These are phyloP conservation scores for Rhynchonema sp. DNA, from an alignment of 2,888 invertebrate genomes.

Conservation along the genomic window DNA sequence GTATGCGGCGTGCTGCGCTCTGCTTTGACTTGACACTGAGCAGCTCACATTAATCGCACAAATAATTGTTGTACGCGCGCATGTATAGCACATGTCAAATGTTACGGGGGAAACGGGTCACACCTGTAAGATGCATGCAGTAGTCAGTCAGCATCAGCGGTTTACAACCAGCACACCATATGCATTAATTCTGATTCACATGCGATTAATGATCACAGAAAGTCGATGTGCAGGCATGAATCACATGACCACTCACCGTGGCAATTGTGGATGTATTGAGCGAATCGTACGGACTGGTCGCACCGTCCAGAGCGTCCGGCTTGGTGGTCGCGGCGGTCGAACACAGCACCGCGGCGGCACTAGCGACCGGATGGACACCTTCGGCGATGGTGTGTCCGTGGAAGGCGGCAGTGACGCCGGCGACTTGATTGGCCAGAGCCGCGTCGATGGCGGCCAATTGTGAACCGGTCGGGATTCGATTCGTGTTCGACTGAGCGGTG, in stretches of 20 bases:
- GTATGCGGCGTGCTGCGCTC: too few relatives aligned
- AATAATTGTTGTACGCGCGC: too few relatives aligned
- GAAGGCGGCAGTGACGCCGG: not conserved
- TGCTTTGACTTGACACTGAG: too few relatives aligned
- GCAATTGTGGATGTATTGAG: not conserved
- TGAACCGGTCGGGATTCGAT: not conserved
- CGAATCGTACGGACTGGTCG: not conserved
- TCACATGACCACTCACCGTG: not conserved
- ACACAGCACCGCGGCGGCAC: not conserved
- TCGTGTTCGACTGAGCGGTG: not conserved
- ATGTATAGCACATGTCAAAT: too few relatives aligned
- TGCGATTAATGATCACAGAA: not conserved
- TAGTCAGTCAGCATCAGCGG: too few relatives aligned
- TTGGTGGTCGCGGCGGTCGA: not conserved
- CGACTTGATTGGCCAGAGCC: not conserved
- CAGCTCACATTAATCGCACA: too few relatives aligned
- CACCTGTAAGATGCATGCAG: too few relatives aligned
- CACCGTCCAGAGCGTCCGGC: not conserved
- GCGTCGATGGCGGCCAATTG: not conserved
- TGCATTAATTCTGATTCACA: too few relatives aligned
- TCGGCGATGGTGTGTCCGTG: not conserved
- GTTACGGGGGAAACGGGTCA: too few relatives aligned
- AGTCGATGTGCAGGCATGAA: not conserved
- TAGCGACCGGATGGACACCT: not conserved
- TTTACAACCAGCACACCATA: too few relatives aligned